Percentiles rank a stretch among this genome's conserved stretches.
These are phyloP conservation scores for Endotricha flammealis DNA, from an alignment of 2,888 invertebrate species.

Conservation along the genomic window DNA sequence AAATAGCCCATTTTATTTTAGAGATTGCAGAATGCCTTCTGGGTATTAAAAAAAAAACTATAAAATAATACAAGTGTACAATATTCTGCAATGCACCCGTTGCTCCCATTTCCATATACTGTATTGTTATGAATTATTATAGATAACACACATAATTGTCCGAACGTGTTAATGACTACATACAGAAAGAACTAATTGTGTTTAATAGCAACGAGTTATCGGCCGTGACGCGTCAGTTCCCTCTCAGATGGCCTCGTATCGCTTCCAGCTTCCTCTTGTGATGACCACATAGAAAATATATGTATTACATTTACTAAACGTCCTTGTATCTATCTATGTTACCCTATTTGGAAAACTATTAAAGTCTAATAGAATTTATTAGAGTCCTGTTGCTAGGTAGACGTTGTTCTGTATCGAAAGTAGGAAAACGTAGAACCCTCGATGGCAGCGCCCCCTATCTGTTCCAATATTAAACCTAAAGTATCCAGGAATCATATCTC, in stretches of 20 bases:
- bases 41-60: neutral
- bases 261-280: constrained; percentile 48
- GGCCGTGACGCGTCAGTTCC: constrained; percentile 41
- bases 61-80: no score
- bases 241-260: constrained; percentile 55
- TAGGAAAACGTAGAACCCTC: no score
- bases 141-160: neutral
- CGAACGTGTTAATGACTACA: constrained; percentile 8
- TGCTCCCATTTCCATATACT: no score
- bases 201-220: constrained; percentile 37
- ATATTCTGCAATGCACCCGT: no score
- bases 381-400: no score
- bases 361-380: no score
- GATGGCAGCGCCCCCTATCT: no score
- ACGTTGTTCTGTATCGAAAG: no score
- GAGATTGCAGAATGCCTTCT: neutral
- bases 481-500: no score
- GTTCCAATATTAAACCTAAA: no score
- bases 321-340: neutral
- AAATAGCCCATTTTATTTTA: no score
- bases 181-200: constrained; percentile 27
- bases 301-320: neutral
- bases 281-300: constrained; percentile 16
- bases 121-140: no score
- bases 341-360: neutral